Conservation (phyloP, 1,140 invertebrate genomes). For the Bombus pyrosoma region DNA sequence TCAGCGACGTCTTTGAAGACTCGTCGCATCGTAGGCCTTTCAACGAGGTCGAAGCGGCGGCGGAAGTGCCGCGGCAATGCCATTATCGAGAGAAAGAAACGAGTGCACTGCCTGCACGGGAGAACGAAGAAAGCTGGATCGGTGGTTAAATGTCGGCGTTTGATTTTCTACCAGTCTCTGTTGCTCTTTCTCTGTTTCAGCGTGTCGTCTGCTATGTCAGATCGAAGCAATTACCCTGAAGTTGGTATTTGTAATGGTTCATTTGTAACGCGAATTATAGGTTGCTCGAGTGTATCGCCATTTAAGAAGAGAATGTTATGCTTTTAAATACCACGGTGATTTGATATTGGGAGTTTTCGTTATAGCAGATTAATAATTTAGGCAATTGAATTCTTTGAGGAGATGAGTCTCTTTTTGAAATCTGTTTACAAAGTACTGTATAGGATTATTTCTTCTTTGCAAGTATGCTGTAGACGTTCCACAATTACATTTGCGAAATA, state of each 20-base stretch:
- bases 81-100: slow-evolving; percentile 57
- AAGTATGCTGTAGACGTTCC: too few species aligned
- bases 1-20: slow-evolving; percentile 66
- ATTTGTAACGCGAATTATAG: background rate
- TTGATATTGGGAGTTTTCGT: too few species aligned
- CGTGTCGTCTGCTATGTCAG: too few species aligned
- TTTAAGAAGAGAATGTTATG: too few species aligned
- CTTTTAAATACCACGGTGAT: background rate
- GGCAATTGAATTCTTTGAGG: too few species aligned
- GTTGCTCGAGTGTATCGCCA: too few species aligned
- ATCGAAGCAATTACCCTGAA: background rate
- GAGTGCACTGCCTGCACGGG: background rate
- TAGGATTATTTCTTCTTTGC: too few species aligned
- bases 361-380: too few species aligned
- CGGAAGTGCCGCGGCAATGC: slow-evolving; percentile 63
- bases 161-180: slow-evolving; percentile 7
- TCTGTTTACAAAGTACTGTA: too few species aligned
- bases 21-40: slow-evolving; percentile 67
- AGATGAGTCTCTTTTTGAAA: too few species aligned
- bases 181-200: too few species aligned
- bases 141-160: slow-evolving; percentile 8
- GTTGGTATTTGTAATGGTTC: background rate
- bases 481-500: too few species aligned
- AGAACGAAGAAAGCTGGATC: background rate
- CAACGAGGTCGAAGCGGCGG: slow-evolving; percentile 43